Percentiles rank a stretch among this genome's conserved stretches.
These are phyloP conservation scores for Pachycephala philippinensis DNA, from an alignment of 2,113 vertebrate species.

Conservation along the genomic window DNA sequence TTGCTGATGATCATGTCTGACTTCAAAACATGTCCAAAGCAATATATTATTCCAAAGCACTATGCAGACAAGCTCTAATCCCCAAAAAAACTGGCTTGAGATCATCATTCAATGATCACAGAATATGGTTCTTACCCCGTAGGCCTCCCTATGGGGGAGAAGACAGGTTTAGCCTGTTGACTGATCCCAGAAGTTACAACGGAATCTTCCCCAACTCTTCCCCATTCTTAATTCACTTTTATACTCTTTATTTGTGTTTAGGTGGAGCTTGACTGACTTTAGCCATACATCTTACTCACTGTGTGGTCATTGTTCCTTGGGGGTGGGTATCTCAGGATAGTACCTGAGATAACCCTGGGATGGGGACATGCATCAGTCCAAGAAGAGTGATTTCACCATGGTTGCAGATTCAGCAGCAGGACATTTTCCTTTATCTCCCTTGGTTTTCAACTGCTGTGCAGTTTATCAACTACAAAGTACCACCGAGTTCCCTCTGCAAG, in stretches of 20 bases:
- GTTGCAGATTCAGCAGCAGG: background rate
- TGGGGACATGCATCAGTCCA: background rate
- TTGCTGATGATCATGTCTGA: background rate
- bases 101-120: fast-evolving
- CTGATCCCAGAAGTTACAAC: background rate
- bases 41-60: background rate
- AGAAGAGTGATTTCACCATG: background rate
- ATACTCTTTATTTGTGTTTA: background rate
- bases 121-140: background rate
- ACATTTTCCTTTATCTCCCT: background rate
- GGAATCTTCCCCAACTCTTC: background rate
- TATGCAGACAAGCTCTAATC: background rate
- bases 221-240: background rate
- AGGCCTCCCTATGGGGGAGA: fast-evolving
- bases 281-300: background rate
- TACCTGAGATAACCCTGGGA: background rate
- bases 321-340: background rate
- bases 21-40: background rate
- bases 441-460: background rate
- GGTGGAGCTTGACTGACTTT: background rate
- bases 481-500: fast-evolving
- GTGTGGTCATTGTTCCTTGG: fast-evolving
- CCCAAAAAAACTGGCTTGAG: fast-evolving
- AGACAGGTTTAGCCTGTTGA: fast-evolving
- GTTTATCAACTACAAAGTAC: background rate